Base-by-base conservation (phyloP, 2,113 vertebrate species). In the Lycaon pictus region DNA sequence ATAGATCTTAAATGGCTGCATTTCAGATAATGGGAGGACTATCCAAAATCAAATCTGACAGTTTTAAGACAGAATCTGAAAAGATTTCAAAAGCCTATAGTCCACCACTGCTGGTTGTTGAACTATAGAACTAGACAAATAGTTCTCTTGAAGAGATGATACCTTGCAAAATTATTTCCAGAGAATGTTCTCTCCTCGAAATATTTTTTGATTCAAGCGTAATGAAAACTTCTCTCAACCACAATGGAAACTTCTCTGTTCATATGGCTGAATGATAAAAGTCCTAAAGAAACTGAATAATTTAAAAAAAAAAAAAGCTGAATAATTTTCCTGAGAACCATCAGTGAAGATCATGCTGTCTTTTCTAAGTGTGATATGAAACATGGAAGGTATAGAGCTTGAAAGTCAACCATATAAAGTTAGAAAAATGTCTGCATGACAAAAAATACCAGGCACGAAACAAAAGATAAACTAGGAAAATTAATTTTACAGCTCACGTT, bases 311-410 rank as follows among this genome's bases (percentile, higher is more conserved):
- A 43, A 43, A 43, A 6, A 43, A 43, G 6, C 43, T 43, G 43
- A 43, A 43, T 43, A 81, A 48, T 55, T 88, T 89, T 92, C n/a
- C 51, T 74, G 6, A 27, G 67, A 90, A 74, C 32, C 16, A 58
- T 88, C 63, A 80, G 35, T 87, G 90, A 93, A 90, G 77, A 85
- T 92, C 32, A 7, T 71, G n/a, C 67, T 82, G 2, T 88, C 22
- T 84, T 96, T 95, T 90, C 32, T 53, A 88, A n/a, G 65, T 88
- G 19, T 92, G 32, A 60, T 53, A n/a, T 23, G 72, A 95, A 89
- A 85, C 72, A n/a, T 76, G 43, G 23, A 89, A 53, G 16, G 10
- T 85, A 16, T 67, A 63, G 76, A 74, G 29, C 85, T 76, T 82
- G n/a, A 90, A 80, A 95, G 76, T 86, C 60, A 81, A 55, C 93